Conservation (phyloP, 2,797 vertebrate species). For the Geotrypetes seraphini region DNA sequence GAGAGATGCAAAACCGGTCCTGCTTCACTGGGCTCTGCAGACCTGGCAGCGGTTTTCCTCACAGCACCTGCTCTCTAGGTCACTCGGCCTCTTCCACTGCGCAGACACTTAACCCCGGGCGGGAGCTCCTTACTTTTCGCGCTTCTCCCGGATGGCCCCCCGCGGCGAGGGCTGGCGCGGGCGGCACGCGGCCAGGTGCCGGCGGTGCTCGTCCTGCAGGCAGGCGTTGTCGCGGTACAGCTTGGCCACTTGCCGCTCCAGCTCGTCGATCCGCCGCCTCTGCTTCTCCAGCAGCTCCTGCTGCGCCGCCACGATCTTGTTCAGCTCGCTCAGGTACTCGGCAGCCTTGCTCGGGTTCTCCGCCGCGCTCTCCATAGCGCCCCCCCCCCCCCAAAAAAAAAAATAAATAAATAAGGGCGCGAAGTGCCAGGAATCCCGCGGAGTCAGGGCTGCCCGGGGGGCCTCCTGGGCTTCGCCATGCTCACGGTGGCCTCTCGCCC, state of each 20-base stretch:
- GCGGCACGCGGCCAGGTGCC: slow-evolving; percentile 83
- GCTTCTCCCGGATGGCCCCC: slow-evolving; percentile 65
- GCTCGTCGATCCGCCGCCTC: slow-evolving; percentile 79
- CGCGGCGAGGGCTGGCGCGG: slow-evolving; percentile 52
- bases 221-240: slow-evolving; percentile 76
- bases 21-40: no score
- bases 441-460: no score
- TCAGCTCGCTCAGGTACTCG: slow-evolving; percentile 86
- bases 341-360: slow-evolving; percentile 83
- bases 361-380: slow-evolving; percentile 67
- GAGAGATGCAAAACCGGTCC: no score
- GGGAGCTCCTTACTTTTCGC: slow-evolving; percentile 86
- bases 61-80: no score
- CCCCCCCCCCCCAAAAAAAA: background rate
- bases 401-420: no score
- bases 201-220: slow-evolving; percentile 78
- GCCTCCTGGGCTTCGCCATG: no score
- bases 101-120: no score
- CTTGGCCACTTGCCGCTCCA: slow-evolving; percentile 84
- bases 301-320: slow-evolving; percentile 87
- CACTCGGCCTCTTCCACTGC: no score
- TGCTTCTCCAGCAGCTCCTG: slow-evolving; percentile 87
- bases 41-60: no score
- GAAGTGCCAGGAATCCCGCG: no score
- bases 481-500: no score